These are phyloP conservation scores for Aselliscus stoliczkanus DNA, from an alignment of 2,797 vertebrate genomes.

Conservation along the genomic window DNA sequence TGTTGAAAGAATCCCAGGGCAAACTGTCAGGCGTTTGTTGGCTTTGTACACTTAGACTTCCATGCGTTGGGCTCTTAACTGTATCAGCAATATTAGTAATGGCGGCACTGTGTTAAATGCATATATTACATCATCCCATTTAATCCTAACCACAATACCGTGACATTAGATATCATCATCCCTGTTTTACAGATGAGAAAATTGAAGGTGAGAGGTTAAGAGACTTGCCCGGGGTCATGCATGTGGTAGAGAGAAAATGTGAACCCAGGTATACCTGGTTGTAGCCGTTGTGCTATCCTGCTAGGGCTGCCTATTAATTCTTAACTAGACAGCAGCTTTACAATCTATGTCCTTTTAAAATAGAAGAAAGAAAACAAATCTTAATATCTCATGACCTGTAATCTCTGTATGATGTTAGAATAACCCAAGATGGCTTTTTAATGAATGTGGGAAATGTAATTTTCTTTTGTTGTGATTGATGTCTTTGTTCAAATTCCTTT, in stretches of 20 bases:
- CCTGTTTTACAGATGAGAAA: conserved; percentile 74
- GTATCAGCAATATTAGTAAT: background rate
- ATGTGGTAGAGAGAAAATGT: background rate
- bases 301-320: background rate
- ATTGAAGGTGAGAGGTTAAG: background rate
- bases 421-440: background rate
- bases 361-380: background rate
- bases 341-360: background rate
- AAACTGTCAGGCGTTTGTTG: background rate
- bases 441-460: conserved; percentile 66
- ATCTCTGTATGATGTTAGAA: background rate
- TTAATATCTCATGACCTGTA: background rate
- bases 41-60: background rate
- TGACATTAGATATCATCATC: background rate
- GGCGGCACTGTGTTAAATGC: background rate
- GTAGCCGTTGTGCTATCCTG: background rate
- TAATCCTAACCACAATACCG: background rate
- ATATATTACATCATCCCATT: accelerated
- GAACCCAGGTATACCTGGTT: background rate
- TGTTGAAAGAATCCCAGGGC: background rate
- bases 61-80: background rate
- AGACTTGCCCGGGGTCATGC: background rate
- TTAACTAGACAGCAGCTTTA: background rate
- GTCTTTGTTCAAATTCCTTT: conserved; percentile 67
- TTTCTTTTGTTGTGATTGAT: conserved; percentile 76